Conservation (phyloP, 2,113 vertebrate genomes). For the Globicephala melas region DNA sequence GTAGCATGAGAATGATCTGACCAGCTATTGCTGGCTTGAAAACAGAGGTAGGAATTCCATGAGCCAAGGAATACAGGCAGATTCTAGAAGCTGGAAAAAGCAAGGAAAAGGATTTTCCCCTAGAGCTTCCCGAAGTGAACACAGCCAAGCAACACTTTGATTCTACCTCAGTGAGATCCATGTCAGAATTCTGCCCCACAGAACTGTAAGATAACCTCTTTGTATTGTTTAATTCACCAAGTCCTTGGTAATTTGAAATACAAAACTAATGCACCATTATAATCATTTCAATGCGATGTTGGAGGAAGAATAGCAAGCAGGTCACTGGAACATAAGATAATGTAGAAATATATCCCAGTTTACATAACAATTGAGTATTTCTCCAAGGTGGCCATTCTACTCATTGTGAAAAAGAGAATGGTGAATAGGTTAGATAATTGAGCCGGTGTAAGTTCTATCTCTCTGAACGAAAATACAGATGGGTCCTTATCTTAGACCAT, state of each 20-base stretch:
- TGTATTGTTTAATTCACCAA: neutral
- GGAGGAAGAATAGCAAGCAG: neutral
- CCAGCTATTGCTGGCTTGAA: neutral
- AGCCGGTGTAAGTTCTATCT: neutral
- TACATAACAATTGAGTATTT: neutral
- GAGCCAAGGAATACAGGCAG: neutral
- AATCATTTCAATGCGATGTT: neutral
- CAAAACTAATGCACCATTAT: neutral
- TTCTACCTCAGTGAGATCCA: neutral
- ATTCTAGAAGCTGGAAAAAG: neutral
- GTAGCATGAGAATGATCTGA: neutral
- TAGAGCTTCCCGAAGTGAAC: neutral
- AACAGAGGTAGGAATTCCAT: neutral
- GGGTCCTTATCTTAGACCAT: neutral
- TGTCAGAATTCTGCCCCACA: neutral
- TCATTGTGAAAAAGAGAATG: neutral
- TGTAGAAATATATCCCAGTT: neutral
- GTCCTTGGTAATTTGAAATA: neutral
- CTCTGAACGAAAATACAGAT: neutral
- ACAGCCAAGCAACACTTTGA: neutral
- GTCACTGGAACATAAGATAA: neutral
- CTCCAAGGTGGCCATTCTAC: neutral
- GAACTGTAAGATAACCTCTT: neutral
- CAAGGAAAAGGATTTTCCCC: neutral
- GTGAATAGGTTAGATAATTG: neutral